Percentiles rank a stretch among this genome's conserved stretches.
Evolutionary conservation across 2,797 vertebrate species (phyloP).

Genomic region (Masticophis lateralis): DNA sequence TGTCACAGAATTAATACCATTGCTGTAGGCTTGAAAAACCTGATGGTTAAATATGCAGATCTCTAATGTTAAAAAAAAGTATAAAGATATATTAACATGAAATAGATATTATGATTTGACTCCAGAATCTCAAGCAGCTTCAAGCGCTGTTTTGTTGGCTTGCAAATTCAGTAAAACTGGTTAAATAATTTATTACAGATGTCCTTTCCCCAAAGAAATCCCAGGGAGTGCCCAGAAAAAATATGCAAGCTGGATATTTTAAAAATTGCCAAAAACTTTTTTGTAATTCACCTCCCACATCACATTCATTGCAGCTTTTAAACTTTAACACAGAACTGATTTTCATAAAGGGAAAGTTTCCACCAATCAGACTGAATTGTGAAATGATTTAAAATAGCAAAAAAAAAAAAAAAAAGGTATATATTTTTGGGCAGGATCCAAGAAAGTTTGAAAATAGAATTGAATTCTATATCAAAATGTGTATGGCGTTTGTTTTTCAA

Average conservation of each 20-base stretch:
- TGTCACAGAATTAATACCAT: neutral
- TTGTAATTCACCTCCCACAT: neutral
- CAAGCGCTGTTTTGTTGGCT: neutral
- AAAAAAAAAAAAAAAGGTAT: neutral
- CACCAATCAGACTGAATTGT: neutral
- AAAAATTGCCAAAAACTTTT: neutral
- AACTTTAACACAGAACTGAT: neutral
- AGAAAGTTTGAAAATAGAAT: neutral
- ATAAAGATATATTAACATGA: neutral
- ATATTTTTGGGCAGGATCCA: neutral
- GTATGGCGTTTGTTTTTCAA: neutral
- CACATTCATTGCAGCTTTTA: neutral
- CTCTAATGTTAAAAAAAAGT: neutral
- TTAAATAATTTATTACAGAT: neutral
- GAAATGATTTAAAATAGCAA: neutral
- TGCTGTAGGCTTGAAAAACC: neutral
- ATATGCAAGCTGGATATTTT: neutral
- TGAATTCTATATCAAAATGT: neutral
- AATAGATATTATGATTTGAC: neutral
- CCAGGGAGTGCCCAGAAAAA: neutral
- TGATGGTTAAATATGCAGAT: neutral
- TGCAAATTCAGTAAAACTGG: neutral
- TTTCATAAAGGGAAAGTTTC: neutral
- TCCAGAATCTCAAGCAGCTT: neutral
- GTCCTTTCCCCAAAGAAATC: neutral